Evolutionary conservation across 2,113 vertebrate species (phyloP).

Genomic region (Mesembrinibis cayennensis): DNA sequence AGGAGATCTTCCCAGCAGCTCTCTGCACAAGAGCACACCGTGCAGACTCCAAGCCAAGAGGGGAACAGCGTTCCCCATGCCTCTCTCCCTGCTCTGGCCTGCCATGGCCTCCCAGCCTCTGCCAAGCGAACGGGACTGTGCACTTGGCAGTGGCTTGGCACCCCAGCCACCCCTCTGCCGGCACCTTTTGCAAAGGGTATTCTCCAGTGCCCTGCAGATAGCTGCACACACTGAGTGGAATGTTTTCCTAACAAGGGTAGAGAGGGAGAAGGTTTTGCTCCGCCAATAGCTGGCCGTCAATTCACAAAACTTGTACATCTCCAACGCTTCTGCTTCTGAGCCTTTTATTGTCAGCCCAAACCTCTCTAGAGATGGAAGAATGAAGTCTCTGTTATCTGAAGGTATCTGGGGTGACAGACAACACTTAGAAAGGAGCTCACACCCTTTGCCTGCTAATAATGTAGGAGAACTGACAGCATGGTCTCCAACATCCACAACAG

Average conservation of each 20-base stretch:
- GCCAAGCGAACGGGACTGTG: neutral
- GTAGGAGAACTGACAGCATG: neutral
- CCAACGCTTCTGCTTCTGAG: neutral
- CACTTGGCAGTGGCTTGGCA: neutral
- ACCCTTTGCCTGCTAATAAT: neutral
- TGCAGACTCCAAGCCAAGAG: neutral
- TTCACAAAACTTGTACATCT: neutral
- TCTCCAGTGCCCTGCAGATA: neutral
- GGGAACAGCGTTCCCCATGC: neutral
- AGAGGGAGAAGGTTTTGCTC: neutral
- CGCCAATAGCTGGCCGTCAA: conserved; percentile 5
- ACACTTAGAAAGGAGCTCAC: neutral
- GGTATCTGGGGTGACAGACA: conserved; percentile 6
- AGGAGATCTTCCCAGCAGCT: conserved; percentile 58
- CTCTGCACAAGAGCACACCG: neutral
- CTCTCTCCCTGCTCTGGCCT: neutral
- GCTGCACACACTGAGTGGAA: neutral
- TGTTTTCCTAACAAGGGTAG: neutral
- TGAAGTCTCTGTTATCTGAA: conserved; percentile 25
- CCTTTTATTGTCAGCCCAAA: conserved; percentile 4
- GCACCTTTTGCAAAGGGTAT: neutral
- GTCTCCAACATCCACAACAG: neutral
- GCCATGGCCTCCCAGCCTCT: neutral
- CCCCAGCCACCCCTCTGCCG: neutral
- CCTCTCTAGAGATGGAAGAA: neutral